Evolutionary conservation across 2,888 invertebrate genomes (phyloP).

Genomic region (Molanna angustata): DNA sequence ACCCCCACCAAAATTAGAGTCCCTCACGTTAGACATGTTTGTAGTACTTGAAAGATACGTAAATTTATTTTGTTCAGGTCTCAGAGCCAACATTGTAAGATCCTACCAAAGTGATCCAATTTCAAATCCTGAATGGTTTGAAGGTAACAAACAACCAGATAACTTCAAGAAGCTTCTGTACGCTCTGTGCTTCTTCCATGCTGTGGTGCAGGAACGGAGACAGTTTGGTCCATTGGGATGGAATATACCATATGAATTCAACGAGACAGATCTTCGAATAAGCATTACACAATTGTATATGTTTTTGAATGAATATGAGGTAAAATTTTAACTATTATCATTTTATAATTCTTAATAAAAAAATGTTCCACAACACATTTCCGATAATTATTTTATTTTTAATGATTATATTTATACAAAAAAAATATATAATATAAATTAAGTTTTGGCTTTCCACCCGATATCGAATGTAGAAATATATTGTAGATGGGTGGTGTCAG

Average conservation of each 20-base stretch:
- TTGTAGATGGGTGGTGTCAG: no score
- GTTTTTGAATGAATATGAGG: slow-evolving; percentile 77
- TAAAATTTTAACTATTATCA: no score
- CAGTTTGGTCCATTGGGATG: slow-evolving; percentile 93
- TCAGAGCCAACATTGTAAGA: slow-evolving; percentile 80
- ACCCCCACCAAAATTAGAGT: no score
- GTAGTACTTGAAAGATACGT: no score
- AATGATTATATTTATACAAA: not conserved
- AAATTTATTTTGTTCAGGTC: slow-evolving; percentile 43
- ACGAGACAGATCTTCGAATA: slow-evolving; percentile 90
- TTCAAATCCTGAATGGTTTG: slow-evolving; percentile 84
- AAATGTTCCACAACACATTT: no score
- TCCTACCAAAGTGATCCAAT: slow-evolving; percentile 86
- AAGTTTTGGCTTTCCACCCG: no score
- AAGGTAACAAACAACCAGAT: slow-evolving; percentile 71
- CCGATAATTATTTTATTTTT: no score
- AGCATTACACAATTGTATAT: slow-evolving; percentile 86
- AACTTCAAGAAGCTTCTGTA: slow-evolving; percentile 83
- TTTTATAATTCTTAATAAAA: no score
- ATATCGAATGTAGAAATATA: no score
- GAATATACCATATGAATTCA: slow-evolving; percentile 95
- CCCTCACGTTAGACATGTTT: no score
- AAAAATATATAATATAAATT: no score
- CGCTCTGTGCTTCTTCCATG: slow-evolving; percentile 92
- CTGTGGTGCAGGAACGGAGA: slow-evolving; percentile 83